Conservation (phyloP, 1,140 invertebrate species). For the Drosophila parabipectinata region DNA sequence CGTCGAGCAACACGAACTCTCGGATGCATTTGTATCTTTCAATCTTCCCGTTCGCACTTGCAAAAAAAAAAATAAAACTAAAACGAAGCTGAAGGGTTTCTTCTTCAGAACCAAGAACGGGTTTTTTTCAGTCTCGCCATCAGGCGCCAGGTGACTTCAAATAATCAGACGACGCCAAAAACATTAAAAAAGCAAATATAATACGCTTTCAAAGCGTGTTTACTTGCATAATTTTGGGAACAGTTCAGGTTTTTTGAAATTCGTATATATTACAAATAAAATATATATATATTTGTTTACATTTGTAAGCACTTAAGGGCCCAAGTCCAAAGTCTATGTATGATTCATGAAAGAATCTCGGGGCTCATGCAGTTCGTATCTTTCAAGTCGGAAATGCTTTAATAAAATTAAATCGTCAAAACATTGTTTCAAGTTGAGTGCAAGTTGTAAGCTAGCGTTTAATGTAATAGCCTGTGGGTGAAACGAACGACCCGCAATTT, state of each 20-base stretch:
- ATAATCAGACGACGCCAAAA: slow-evolving; percentile 50
- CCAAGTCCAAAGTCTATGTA: neutral
- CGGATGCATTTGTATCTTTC: neutral
- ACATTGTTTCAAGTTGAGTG: slow-evolving; percentile 1
- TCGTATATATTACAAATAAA: neutral
- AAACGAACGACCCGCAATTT: slow-evolving; percentile 6
- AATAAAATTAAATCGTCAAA: slow-evolving; percentile 36
- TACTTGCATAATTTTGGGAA: neutral
- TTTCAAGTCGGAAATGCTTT: slow-evolving; percentile 32
- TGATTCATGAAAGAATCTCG: neutral
- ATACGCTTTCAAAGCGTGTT: neutral
- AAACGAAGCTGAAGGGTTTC: neutral
- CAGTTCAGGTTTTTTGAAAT: neutral
- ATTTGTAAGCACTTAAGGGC: neutral
- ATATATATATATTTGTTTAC: slow-evolving; percentile 3
- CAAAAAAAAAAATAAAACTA: no score
- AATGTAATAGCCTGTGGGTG: slow-evolving; percentile 22
- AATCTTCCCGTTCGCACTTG: neutral
- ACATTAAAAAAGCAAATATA: slow-evolving; percentile 52
- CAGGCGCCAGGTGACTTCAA: slow-evolving; percentile 11
- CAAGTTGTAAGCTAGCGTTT: slow-evolving; percentile 34
- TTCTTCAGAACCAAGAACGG: slow-evolving; percentile 23
- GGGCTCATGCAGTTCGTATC: slow-evolving; percentile 2
- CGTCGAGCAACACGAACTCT: neutral
- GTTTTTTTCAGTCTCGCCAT: slow-evolving; percentile 12